phyloP scores from a whole-genome alignment of 2,888 invertebrate genomes.

The Hydrotaea diabolus region DNA sequence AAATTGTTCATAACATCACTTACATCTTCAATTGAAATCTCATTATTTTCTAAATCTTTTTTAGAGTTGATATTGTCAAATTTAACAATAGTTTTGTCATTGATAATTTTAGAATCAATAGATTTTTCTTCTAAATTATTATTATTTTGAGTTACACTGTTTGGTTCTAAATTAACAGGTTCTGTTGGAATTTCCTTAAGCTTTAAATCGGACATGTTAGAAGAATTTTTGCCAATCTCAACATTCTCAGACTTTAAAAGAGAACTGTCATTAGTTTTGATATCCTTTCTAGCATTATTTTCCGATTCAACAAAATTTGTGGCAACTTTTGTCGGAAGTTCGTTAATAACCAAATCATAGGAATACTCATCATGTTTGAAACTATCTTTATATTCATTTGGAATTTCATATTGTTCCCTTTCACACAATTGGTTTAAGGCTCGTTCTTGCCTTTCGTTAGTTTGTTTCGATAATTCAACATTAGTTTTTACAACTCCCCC shows the following conservation, averaged over 20 bases:
- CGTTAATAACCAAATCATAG: conserved; percentile 23
- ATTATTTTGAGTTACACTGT: neutral
- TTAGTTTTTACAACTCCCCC: neutral
- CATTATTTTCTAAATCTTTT: neutral
- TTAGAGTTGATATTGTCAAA: neutral
- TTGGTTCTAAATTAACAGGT: too few relatives aligned
- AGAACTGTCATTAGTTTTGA: too few relatives aligned
- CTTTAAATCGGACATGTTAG: too few relatives aligned
- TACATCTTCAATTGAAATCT: too few relatives aligned
- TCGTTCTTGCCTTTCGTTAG: too few relatives aligned
- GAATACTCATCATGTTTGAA: neutral
- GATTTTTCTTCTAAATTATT: neutral
- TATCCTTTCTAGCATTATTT: neutral
- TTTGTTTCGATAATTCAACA: too few relatives aligned
- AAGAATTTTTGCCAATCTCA: too few relatives aligned
- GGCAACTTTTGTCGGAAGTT: neutral
- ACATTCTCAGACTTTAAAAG: too few relatives aligned
- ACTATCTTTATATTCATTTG: neutral
- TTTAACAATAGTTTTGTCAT: neutral
- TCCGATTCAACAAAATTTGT: neutral
- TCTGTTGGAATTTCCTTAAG: too few relatives aligned
- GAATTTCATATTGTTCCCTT: neutral
- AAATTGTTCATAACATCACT: too few relatives aligned
- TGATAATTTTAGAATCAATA: neutral
- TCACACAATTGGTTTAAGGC: neutral